Percentiles rank a stretch among this genome's conserved stretches.
These are phyloP conservation scores for Disparrhopalites patrizii DNA, from an alignment of 2,888 invertebrate genomes.

Conservation along the genomic window DNA sequence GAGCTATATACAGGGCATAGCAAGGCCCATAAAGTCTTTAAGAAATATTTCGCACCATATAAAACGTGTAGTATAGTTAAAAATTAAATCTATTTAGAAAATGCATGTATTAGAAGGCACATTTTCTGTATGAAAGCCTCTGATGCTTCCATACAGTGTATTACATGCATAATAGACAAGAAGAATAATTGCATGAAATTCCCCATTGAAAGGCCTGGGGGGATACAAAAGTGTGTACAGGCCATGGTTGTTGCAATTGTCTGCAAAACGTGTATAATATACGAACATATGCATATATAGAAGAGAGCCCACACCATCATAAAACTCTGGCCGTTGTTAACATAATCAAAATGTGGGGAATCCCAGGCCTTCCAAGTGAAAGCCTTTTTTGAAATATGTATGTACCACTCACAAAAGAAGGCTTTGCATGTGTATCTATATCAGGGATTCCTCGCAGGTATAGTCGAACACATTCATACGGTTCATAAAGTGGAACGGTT, in stretches of 20 bases:
- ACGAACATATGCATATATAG: neutral
- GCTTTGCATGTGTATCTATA: neutral
- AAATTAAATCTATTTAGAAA: too few relatives aligned
- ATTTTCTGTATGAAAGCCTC: neutral
- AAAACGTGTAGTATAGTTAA: too few relatives aligned
- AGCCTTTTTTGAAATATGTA: slow-evolving; percentile 8
- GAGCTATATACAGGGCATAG: too few relatives aligned
- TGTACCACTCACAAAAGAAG: neutral
- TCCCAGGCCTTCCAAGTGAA: slow-evolving; percentile 22
- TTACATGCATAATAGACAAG: neutral
- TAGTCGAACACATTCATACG: neutral
- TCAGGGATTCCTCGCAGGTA: neutral
- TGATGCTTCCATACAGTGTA: neutral
- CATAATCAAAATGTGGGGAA: slow-evolving; percentile 13
- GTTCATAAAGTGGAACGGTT: slow-evolving; percentile 4
- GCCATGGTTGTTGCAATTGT: too few relatives aligned
- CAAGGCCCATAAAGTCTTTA: too few relatives aligned
- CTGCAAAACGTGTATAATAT: too few relatives aligned
- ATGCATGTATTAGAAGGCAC: neutral
- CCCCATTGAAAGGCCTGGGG: neutral
- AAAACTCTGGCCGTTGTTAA: neutral
- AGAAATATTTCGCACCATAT: too few relatives aligned
- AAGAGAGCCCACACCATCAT: neutral
- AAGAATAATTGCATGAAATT: slow-evolving; percentile 4
- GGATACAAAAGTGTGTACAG: neutral